Percentiles rank a stretch among this genome's conserved stretches.
These are phyloP conservation scores for Mugil cephalus DNA, from an alignment of 2,113 vertebrate species.

Conservation along the genomic window DNA sequence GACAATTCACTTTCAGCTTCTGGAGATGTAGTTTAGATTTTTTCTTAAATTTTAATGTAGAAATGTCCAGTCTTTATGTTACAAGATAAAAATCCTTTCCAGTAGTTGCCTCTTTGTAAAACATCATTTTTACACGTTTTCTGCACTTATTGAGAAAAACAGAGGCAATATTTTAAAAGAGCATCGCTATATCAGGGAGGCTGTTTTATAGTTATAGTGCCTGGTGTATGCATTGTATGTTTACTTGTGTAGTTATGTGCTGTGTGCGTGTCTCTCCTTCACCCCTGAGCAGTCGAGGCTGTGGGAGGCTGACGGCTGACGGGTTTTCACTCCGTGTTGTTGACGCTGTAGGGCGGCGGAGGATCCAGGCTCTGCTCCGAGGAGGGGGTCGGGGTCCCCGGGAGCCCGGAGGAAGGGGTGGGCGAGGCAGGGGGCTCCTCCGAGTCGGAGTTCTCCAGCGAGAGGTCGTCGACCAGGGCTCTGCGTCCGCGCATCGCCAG, in stretches of 20 bases:
- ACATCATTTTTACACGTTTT: constrained; percentile 35
- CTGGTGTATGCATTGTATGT: constrained; percentile 41
- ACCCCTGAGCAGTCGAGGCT: constrained; percentile 42
- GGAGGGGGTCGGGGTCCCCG: constrained; percentile 79
- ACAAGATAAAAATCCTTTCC: constrained; percentile 55
- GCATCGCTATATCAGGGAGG: constrained; percentile 39
- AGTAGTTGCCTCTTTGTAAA: constrained; percentile 54
- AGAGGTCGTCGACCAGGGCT: constrained; percentile 84
- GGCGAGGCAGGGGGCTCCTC: constrained; percentile 84
- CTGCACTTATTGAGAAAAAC: constrained; percentile 28
- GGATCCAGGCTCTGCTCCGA: constrained; percentile 83
- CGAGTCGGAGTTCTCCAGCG: constrained; percentile 85
- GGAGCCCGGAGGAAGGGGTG: constrained; percentile 78
- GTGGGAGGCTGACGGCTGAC: not conserved
- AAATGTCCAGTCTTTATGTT: constrained; percentile 60
- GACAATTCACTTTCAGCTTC: constrained; percentile 33
- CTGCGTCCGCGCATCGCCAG: constrained; percentile 82
- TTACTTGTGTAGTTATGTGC: constrained; percentile 26
- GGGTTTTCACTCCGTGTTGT: constrained; percentile 79
- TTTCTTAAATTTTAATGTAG: constrained; percentile 47
- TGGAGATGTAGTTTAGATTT: constrained; percentile 51
- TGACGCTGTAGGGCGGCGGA: constrained; percentile 80
- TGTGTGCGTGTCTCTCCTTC: constrained; percentile 49
- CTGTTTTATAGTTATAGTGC: constrained; percentile 32
- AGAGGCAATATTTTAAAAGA: constrained; percentile 36